These are phyloP conservation scores for Limnephilus auricula DNA, from an alignment of 2,888 invertebrate genomes.

Conservation along the genomic window DNA sequence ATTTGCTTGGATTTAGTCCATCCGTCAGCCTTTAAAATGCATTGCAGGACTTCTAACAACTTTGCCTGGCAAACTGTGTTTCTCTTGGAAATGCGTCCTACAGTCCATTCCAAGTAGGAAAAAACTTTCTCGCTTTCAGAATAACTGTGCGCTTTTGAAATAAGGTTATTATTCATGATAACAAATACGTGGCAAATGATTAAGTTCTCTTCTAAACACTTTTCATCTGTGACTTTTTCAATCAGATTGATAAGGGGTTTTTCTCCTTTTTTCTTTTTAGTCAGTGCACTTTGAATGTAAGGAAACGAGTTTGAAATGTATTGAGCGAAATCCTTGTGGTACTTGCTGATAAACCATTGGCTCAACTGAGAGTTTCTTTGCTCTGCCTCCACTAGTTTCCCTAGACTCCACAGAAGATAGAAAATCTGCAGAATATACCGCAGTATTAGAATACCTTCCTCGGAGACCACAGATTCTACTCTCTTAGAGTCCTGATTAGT, in stretches of 20 bases:
- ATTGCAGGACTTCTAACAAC: constrained; percentile 53
- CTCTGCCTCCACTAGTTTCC: constrained; percentile 71
- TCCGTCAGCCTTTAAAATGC: constrained; percentile 68
- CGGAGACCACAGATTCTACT: constrained; percentile 76
- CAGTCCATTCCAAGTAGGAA: constrained; percentile 54
- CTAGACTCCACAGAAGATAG: constrained; percentile 68
- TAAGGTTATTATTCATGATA: constrained; percentile 70
- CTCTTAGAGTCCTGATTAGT: constrained; percentile 70
- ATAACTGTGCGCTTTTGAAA: constrained; percentile 18
- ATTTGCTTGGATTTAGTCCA: constrained; percentile 73
- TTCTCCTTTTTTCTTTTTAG: constrained; percentile 33
- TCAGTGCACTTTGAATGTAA: constrained; percentile 73
- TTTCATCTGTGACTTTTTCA: constrained; percentile 70
- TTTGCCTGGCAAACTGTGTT: constrained; percentile 51
- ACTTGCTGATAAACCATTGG: constrained; percentile 76
- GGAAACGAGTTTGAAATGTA: constrained; percentile 80
- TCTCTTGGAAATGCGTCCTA: constrained; percentile 45
- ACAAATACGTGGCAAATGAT: constrained; percentile 76
- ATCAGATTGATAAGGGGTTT: background rate
- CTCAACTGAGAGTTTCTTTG: constrained; percentile 73
- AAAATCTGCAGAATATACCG: constrained; percentile 67
- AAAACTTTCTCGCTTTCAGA: constrained; percentile 52
- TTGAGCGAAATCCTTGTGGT: constrained; percentile 76
- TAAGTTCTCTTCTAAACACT: constrained; percentile 78
- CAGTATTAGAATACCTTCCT: constrained; percentile 82